Conservation (phyloP, 2,888 invertebrate genomes). For the Ceramica pisi region DNA sequence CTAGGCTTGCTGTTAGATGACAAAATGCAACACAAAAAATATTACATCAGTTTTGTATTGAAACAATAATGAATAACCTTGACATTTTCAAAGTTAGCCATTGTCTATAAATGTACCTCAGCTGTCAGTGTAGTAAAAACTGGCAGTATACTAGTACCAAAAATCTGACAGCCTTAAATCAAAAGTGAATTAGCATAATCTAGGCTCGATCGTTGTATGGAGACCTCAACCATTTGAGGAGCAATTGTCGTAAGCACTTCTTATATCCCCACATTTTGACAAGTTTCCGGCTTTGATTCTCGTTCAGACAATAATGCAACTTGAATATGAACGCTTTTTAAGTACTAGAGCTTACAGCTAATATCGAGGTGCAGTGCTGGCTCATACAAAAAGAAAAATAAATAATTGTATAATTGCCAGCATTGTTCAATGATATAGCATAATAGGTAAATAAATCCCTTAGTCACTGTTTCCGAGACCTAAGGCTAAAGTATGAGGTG, state of each 20-base stretch:
- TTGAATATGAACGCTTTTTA: too few relatives aligned
- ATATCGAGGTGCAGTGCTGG: not conserved
- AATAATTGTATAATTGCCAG: not conserved
- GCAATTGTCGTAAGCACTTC: too few relatives aligned
- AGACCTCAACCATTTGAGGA: too few relatives aligned
- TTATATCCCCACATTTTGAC: too few relatives aligned
- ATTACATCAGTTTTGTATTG: too few relatives aligned
- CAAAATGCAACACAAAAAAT: too few relatives aligned
- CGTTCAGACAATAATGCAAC: too few relatives aligned
- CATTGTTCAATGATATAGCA: not conserved
- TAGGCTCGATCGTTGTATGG: not conserved
- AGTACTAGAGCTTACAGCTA: too few relatives aligned
- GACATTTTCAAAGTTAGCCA: not conserved
- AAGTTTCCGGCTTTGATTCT: too few relatives aligned
- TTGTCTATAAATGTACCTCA: not conserved
- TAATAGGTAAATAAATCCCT: not conserved
- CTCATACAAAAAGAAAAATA: not conserved
- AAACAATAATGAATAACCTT: not conserved
- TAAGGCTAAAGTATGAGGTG: constrained; percentile 8
- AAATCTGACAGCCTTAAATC: not conserved
- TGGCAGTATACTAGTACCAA: not conserved
- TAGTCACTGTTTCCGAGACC: not conserved
- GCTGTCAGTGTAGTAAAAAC: not conserved
- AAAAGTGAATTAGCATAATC: not conserved
- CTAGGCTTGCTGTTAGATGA: too few relatives aligned